These are phyloP conservation scores for Spinus olivaceus DNA, from an alignment of 2,797 vertebrate genomes.

Conservation along the genomic window DNA sequence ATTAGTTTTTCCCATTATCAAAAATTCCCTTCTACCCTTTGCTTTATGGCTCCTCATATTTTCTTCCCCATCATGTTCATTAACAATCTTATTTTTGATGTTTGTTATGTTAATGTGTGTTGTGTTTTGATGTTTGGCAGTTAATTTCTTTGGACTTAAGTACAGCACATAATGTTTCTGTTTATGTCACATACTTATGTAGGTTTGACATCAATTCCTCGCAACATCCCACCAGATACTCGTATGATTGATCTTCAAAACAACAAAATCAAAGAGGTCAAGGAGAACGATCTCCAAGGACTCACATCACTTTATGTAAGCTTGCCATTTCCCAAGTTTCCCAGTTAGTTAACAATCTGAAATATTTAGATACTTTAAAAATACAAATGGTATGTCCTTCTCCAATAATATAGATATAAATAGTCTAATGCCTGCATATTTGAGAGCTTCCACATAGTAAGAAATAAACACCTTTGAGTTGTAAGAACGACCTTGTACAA, in stretches of 20 bases:
- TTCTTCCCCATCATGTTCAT: background rate
- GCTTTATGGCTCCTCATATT: background rate
- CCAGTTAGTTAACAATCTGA: background rate
- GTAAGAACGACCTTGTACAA: background rate
- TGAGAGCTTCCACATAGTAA: background rate
- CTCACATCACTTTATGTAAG: conserved; percentile 90
- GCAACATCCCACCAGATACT: conserved; percentile 88
- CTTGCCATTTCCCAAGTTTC: background rate
- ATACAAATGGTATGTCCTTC: background rate
- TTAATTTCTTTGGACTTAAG: background rate
- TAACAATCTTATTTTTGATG: background rate
- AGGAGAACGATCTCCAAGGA: conserved; percentile 93
- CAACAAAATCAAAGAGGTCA: conserved; percentile 95
- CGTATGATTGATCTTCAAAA: conserved; percentile 96
- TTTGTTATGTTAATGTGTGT: background rate
- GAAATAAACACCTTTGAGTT: background rate
- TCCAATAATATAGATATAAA: background rate
- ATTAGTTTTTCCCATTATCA: background rate
- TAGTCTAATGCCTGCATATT: background rate
- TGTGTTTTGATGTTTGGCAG: background rate
- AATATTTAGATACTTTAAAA: background rate
- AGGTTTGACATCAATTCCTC: conserved; percentile 90
- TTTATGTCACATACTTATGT: conserved; percentile 29
- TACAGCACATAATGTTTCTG: background rate
- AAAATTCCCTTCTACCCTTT: background rate